These are phyloP conservation scores for Cyclura pinguis DNA, from an alignment of 2,797 vertebrate genomes.

Conservation along the genomic window DNA sequence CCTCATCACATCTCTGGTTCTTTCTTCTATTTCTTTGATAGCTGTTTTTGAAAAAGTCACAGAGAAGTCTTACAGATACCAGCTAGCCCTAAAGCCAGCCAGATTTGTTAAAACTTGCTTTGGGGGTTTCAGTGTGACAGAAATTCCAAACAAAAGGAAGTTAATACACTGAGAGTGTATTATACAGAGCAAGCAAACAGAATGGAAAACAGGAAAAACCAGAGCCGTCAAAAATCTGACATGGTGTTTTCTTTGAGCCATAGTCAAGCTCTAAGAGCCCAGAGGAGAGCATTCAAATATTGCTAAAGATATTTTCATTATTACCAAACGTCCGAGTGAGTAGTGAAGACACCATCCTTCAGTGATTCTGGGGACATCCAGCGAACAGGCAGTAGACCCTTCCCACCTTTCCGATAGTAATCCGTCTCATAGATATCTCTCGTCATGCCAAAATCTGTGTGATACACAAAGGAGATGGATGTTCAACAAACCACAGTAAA, in stretches of 20 bases:
- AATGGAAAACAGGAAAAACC: not conserved
- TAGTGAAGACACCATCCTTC: constrained; percentile 98
- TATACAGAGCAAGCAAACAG: not conserved
- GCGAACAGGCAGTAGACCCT: constrained; percentile 96
- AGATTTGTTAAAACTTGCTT: constrained; percentile 4
- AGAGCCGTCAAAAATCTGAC: not conserved
- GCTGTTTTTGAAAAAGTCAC: not conserved
- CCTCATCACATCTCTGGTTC: not conserved
- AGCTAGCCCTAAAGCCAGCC: not conserved
- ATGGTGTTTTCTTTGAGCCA: not conserved
- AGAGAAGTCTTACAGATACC: not conserved
- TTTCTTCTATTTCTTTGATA: not conserved
- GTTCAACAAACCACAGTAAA: not conserved
- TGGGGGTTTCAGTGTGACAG: not conserved
- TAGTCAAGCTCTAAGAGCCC: not conserved
- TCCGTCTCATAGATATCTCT: constrained; percentile 99
- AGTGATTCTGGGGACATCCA: constrained; percentile 99
- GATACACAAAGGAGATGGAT: constrained; percentile 32
- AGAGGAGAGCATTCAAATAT: not conserved
- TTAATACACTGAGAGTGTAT: constrained; percentile 27
- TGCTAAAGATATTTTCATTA: not conserved
- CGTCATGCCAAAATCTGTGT: constrained; percentile 97
- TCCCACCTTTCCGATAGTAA: constrained; percentile 98
- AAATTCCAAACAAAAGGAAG: constrained; percentile 13
- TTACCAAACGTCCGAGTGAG: constrained; percentile 98